phyloP scores from a whole-genome alignment of 2,797 vertebrate species.

The Propithecus perrieri region DNA sequence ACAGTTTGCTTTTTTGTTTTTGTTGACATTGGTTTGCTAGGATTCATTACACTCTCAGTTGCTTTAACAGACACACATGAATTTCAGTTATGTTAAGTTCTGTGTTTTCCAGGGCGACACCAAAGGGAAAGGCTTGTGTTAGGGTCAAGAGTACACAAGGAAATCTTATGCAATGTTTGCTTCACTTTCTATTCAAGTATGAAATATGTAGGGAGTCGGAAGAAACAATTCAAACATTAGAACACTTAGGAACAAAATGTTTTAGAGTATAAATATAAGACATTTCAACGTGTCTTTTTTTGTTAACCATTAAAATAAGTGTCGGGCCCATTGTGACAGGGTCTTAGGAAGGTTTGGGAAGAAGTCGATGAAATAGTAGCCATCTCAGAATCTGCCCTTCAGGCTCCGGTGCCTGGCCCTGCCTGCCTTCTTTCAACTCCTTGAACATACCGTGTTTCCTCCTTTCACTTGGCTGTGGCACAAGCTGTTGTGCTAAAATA shows the following conservation, averaged over 20 bases:
- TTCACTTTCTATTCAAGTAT: slow-evolving; percentile 36
- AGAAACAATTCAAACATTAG: neutral
- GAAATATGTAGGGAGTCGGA: slow-evolving; percentile 22
- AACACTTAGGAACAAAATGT: neutral
- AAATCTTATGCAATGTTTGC: slow-evolving; percentile 27
- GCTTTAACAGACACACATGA: neutral
- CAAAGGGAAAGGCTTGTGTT: neutral
- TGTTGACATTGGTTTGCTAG: neutral
- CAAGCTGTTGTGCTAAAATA: neutral
- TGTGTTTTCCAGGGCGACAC: slow-evolving; percentile 38
- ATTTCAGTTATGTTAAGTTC: slow-evolving; percentile 53
- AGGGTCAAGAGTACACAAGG: neutral
- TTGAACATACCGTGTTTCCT: neutral
- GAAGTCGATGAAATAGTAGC: neutral
- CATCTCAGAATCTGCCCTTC: neutral
- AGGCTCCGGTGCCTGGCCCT: neutral
- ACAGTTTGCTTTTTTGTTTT: neutral
- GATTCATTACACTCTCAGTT: neutral
- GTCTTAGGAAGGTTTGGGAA: neutral
- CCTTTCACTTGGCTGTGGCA: neutral
- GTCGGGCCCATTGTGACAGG: neutral
- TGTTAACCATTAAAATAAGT: neutral
- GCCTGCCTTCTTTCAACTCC: neutral
- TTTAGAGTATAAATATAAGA: neutral
- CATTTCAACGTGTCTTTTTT: neutral